Percentiles rank a stretch among this genome's conserved stretches.
Conservation (phyloP, 2,888 invertebrate genomes). For the Lordiphosa fenestrarum region DNA sequence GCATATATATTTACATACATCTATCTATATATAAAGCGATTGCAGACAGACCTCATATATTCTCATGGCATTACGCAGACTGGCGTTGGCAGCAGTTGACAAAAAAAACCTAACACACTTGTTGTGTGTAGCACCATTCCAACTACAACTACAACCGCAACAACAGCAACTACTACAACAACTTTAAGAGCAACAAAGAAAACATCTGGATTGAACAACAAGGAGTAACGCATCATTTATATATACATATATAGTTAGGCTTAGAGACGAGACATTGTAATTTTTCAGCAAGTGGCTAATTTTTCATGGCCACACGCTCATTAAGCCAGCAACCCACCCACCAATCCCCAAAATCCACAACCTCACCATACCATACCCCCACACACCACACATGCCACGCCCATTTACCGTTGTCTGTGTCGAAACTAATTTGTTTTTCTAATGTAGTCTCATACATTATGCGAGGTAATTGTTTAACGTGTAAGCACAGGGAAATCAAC, state of each 20-base stretch:
- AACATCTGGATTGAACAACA: constrained; percentile 11
- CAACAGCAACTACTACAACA: constrained; percentile 8
- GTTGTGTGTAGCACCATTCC: constrained; percentile 66
- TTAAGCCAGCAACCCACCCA: constrained; percentile 26
- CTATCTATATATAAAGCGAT: constrained; percentile 36
- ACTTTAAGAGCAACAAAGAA: constrained; percentile 20
- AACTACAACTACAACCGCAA: constrained; percentile 31
- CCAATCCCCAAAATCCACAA: neutral
- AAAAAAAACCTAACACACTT: constrained; percentile 36
- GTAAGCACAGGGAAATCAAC: constrained; percentile 36
- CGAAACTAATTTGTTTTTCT: constrained; percentile 55
- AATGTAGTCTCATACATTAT: constrained; percentile 66
- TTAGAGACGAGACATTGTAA: constrained; percentile 43
- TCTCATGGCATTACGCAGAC: constrained; percentile 44
- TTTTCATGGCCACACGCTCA: constrained; percentile 64
- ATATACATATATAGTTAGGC: constrained; percentile 41
- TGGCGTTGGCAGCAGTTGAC: constrained; percentile 27
- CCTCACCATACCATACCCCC: constrained; percentile 1
- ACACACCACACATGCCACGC: constrained; percentile 18
- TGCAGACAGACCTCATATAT: constrained; percentile 30
- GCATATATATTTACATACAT: constrained; percentile 25
- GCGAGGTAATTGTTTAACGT: constrained; percentile 64
- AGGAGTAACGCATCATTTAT: constrained; percentile 36
- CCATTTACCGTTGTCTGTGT: constrained; percentile 35
- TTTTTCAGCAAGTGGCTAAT: constrained; percentile 69